A percentile compares a stretch with the other conserved stretches of the same genome.
Evolutionary conservation across 2,888 invertebrate genomes (phyloP).

Genomic region (Callimorpha dominula): DNA sequence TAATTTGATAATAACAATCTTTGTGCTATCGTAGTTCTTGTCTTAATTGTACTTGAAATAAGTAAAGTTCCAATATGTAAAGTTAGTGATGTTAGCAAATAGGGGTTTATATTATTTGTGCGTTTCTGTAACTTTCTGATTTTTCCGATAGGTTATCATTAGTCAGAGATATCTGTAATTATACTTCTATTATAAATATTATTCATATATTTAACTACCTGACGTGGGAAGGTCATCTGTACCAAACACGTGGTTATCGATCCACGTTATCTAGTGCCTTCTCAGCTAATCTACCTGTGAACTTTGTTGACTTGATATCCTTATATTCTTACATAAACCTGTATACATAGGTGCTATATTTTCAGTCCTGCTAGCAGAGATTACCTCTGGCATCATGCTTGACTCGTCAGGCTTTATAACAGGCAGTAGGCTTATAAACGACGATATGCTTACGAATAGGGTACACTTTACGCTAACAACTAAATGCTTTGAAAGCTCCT

Average conservation of each 20-base stretch:
- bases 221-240: slow-evolving; percentile 15
- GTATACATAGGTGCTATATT: not conserved
- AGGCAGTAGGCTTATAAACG: no score
- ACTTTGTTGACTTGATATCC: slow-evolving; percentile 5
- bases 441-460: no score
- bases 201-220: not conserved
- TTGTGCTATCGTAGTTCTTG: not conserved
- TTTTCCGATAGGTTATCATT: not conserved
- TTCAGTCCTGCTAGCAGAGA: no score
- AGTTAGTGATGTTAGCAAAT: no score
- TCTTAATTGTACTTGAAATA: not conserved
- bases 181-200: slow-evolving; percentile 5
- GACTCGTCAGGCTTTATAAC: no score
- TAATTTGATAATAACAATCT: not conserved
- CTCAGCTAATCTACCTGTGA: slow-evolving; percentile 13
- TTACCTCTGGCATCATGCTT: no score
- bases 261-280: slow-evolving; percentile 14
- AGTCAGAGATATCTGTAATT: not conserved
- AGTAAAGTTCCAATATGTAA: no score
- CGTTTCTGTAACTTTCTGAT: not conserved
- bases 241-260: slow-evolving; percentile 19
- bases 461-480: no score
- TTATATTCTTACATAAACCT: not conserved
- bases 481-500: no score
- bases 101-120: no score